Evolutionary conservation across 92 coral and sea anemone genomes (phyloP).

Genomic region (Scolanthus callimorphus): DNA sequence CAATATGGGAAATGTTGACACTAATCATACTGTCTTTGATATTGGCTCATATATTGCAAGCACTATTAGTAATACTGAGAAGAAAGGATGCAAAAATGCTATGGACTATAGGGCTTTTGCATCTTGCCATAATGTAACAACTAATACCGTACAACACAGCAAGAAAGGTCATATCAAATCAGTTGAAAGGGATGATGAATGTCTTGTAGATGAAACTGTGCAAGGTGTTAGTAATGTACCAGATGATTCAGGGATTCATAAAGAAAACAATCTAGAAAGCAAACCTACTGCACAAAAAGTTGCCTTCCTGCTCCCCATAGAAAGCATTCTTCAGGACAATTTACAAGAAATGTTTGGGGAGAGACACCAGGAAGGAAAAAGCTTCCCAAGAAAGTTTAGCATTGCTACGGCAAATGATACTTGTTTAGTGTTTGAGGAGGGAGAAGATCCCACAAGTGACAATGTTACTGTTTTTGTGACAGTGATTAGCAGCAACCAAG

Average conservation of each 20-base stretch:
- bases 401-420: too few relatives aligned
- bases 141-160: slow-evolving; percentile 7
- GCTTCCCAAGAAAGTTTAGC: slow-evolving; percentile 48
- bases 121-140: neutral
- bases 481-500: neutral
- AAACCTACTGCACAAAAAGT: too few relatives aligned
- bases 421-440: neutral
- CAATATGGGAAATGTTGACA: neutral
- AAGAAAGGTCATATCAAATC: slow-evolving; percentile 52
- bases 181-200: slow-evolving; percentile 22
- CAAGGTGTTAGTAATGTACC: too few relatives aligned
- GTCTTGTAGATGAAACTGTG: too few relatives aligned
- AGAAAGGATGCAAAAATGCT: neutral
- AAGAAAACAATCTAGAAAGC: too few relatives aligned
- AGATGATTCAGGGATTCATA: too few relatives aligned
- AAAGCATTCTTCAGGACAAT: too few relatives aligned
- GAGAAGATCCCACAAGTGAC: neutral
- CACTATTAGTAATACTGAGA: neutral
- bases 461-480: neutral
- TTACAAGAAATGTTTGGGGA: slow-evolving; percentile 35
- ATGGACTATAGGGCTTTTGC: neutral
- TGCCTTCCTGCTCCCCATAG: too few relatives aligned
- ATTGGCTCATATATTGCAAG: slow-evolving; percentile 23
- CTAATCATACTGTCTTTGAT: slow-evolving; percentile 26
- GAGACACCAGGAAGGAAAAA: slow-evolving; percentile 28